Conservation (phyloP, 2,797 vertebrate species). For the Scomberomorus guttatus region DNA sequence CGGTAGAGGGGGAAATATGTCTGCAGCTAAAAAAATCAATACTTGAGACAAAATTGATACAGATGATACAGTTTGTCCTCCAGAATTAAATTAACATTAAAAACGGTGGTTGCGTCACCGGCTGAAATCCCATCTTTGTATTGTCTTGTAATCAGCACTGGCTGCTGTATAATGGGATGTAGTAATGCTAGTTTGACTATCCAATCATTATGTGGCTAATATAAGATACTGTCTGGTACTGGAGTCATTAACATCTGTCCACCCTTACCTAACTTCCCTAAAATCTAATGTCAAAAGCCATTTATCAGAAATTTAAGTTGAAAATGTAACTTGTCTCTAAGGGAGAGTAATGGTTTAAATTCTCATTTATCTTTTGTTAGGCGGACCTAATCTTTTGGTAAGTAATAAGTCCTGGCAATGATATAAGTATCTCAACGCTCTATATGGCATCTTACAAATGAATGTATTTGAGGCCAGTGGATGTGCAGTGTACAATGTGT, state of each 20-base stretch:
- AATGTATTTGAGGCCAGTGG: neutral
- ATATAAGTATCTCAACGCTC: neutral
- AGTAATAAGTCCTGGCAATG: neutral
- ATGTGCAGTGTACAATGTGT: neutral
- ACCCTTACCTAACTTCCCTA: neutral
- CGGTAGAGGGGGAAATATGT: neutral
- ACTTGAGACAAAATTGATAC: conserved; percentile 15
- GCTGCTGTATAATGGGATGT: neutral
- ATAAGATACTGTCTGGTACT: neutral
- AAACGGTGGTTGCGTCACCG: neutral
- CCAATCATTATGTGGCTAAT: neutral
- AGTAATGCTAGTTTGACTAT: neutral
- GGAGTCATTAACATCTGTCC: neutral
- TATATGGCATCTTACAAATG: too few species aligned
- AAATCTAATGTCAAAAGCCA: neutral
- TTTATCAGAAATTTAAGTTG: neutral
- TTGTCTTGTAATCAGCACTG: conserved; percentile 1
- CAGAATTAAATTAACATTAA: conserved; percentile 22
- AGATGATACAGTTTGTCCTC: conserved; percentile 10
- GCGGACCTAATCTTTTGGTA: too few species aligned
- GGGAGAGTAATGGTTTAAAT: neutral
- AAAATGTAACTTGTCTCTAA: neutral
- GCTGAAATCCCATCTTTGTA: neutral
- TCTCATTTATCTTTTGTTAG: too few species aligned
- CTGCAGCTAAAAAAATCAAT: conserved; percentile 27